These are phyloP conservation scores for Hemithea aestivaria DNA, from an alignment of 2,888 invertebrate species.

Conservation along the genomic window DNA sequence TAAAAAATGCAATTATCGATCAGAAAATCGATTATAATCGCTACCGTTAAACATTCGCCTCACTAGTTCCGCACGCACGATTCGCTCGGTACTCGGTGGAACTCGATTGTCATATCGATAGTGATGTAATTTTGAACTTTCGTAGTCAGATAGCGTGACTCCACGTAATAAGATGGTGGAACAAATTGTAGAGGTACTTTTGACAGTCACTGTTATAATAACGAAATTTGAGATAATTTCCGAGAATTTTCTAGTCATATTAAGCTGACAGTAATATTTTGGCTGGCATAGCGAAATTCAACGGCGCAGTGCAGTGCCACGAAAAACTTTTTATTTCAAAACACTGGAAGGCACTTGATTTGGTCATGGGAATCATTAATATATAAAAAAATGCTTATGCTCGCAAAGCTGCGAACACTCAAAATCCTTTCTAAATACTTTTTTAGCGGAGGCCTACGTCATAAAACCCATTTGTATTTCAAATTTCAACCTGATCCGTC, in stretches of 20 bases:
- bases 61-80: constrained; percentile 38
- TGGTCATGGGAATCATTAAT: no score
- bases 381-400: no score
- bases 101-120: constrained; percentile 18
- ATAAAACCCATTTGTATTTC: no score
- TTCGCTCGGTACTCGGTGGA: constrained; percentile 24
- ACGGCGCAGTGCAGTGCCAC: no score
- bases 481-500: no score
- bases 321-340: no score
- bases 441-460: no score
- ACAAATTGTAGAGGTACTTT: constrained; percentile 20
- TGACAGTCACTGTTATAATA: constrained; percentile 11
- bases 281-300: no score
- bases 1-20: not conserved
- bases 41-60: constrained; percentile 42
- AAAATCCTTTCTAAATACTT: no score
- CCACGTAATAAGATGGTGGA: constrained; percentile 15
- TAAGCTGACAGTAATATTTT: no score
- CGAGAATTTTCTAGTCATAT: constrained; percentile 7
- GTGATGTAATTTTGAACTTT: constrained; percentile 17
- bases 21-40: constrained; percentile 43
- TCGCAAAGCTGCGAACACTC: no score
- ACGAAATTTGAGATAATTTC: constrained; percentile 20
- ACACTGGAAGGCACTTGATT: no score
- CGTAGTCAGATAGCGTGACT: constrained; percentile 20